Evolutionary conservation across 2,113 vertebrate genomes (phyloP).

Genomic region (Amblyornis subalaris): DNA sequence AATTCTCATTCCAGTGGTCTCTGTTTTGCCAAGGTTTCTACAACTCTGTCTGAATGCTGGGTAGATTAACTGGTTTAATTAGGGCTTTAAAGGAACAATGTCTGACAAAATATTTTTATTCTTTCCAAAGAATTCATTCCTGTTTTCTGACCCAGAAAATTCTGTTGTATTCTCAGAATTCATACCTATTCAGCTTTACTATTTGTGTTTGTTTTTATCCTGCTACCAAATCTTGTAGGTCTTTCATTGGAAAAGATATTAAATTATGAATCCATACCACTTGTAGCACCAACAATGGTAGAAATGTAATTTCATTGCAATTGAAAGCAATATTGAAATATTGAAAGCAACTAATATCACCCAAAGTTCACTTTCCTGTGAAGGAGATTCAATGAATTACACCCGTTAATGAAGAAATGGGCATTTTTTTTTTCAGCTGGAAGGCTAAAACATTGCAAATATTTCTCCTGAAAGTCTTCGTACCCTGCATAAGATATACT

Average conservation of each 20-base stretch:
- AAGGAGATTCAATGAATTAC: not conserved
- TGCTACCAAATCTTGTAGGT: not conserved
- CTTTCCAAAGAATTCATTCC: not conserved
- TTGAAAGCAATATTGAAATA: not conserved
- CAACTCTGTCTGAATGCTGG: not conserved
- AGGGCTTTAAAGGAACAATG: not conserved
- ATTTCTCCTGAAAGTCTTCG: not conserved
- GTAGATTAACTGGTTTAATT: not conserved
- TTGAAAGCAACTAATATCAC: not conserved
- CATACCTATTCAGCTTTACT: not conserved
- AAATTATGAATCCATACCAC: not conserved
- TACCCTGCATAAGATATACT: not conserved
- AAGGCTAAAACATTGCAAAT: not conserved
- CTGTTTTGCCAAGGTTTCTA: not conserved
- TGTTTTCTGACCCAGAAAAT: not conserved
- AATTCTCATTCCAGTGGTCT: not conserved
- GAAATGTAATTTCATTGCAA: not conserved
- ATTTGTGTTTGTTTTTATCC: not conserved
- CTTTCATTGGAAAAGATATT: not conserved
- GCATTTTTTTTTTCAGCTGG: not conserved
- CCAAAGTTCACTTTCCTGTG: not conserved
- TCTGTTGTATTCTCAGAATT: not conserved
- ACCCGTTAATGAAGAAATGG: not conserved
- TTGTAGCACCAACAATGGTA: not conserved
- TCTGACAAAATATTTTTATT: not conserved